Base-by-base conservation (phyloP, 2,888 invertebrate genomes). In the Nasonovia ribisnigri region DNA sequence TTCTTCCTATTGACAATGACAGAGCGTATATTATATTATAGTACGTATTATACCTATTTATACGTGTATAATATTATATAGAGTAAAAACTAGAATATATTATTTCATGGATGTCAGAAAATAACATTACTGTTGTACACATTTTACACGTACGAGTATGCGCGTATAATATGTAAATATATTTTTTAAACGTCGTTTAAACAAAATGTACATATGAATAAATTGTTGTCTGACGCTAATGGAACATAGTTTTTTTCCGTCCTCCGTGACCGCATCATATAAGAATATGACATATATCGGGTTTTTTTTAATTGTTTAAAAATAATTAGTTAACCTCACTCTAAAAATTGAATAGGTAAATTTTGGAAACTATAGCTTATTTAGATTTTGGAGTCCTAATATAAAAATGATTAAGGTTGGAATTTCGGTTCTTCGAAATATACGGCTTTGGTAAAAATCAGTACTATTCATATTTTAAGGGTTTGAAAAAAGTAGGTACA, bases 91-190 rank as follows among this genome's bases (percentile, higher is more conserved):
- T 88, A 43, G 26, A 57, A 86, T 84, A 84, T 84, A 84, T 84
- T 84, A 57, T 86, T 91, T 92, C 86, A 92, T 60, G 91, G 91
- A 36, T 36, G 86, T 92, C 91, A 86, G 86, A 46, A 91, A 57
- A 57, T 24, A 43, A 86, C 26, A 46, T 91, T 57, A 57, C 13
- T 86, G 84, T 54, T 54, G 84, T 42, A 84, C 8, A 84, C 43
- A n/a, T 88, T 43, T 60, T 46, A 57, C 54, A 11, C 43, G 3
- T 29, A 57, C 54, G 5, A n/a, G 3, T 29, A 57, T 43, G 42
- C 29, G 5, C 29, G 13, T 77, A n/a, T n/a, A 24, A n/a, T n/a
- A 26, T 43, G 42, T 54, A 36, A 46, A 48, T 87, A 36, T 42
- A 26, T 51, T 67, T 91, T 91, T 60, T 26, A 46, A 86, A 26